Percentiles rank a stretch among this genome's conserved stretches.
Conservation (phyloP, 2,888 invertebrate genomes). For the Nebria brevicollis region DNA sequence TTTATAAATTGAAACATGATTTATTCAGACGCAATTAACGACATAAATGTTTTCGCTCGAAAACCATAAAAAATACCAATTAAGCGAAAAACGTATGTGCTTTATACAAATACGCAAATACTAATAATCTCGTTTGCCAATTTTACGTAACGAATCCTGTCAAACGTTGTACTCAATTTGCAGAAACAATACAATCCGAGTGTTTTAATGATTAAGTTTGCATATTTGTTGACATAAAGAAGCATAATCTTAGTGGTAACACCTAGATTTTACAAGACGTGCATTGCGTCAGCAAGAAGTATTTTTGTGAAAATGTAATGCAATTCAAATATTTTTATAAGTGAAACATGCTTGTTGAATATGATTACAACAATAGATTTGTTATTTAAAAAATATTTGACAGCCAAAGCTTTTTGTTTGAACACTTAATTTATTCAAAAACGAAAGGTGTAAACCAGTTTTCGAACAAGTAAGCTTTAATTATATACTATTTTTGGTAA, state of each 20-base stretch:
- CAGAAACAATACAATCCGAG: not conserved
- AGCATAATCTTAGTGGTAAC: not conserved
- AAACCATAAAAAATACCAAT: conserved; percentile 3
- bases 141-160: conserved; percentile 27
- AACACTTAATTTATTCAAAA: not conserved
- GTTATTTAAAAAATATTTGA: not conserved
- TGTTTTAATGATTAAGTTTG: not conserved
- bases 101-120: not conserved
- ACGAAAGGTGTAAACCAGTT: not conserved
- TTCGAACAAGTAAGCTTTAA: not conserved
- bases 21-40: not conserved
- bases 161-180: not conserved
- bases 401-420: not conserved
- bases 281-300: conserved; percentile 17
- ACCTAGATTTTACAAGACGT: not conserved
- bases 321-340: not conserved
- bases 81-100: not conserved
- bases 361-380: not conserved
- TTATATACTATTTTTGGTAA: conserved; percentile 19
- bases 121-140: conserved; percentile 31
- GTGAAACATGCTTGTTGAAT: not conserved
- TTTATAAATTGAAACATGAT: no score
- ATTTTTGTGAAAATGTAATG: not conserved
- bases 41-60: not conserved
- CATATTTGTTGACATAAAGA: not conserved